A percentile compares a stretch with the other conserved stretches of the same genome.
Conservation (phyloP, 2,113 vertebrate species). For the Cinclus mexicanus region DNA sequence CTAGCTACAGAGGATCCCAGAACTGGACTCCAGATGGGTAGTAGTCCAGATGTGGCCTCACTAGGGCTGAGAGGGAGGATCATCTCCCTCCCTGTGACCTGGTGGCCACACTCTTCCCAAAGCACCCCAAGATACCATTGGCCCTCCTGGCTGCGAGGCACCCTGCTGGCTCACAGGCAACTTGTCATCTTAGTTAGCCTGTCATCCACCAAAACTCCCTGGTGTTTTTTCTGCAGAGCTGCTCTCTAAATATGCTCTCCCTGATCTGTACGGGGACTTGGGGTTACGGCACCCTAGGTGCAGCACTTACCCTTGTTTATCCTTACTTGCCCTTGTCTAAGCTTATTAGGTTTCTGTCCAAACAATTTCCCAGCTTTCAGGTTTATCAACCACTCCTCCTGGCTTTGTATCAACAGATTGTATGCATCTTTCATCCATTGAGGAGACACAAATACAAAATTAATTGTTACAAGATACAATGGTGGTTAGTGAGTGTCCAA, state of each 20-base stretch:
- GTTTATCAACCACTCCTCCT: neutral
- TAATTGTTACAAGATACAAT: neutral
- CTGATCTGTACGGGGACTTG: too few species aligned
- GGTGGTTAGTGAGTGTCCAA: neutral
- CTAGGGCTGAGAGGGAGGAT: neutral
- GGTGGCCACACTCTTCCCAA: neutral
- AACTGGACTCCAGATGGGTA: neutral
- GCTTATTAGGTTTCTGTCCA: neutral
- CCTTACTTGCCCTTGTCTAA: neutral
- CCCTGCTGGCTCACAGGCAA: neutral
- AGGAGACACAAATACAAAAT: neutral
- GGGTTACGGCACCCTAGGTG: neutral
- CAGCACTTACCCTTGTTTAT: neutral
- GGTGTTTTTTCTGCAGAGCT: neutral
- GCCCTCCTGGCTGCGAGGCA: neutral
- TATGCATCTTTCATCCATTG: neutral
- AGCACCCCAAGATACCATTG: neutral
- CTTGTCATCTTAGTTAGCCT: neutral
- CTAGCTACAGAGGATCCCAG: neutral
- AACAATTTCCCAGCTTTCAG: neutral
- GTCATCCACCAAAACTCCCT: neutral
- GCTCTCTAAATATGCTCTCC: too few species aligned
- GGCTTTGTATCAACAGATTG: neutral
- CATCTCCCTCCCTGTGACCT: neutral
- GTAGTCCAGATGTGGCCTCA: neutral